Evolutionary conservation across 2,113 vertebrate genomes (phyloP).

Genomic region (Myrmophylax atrothorax): DNA sequence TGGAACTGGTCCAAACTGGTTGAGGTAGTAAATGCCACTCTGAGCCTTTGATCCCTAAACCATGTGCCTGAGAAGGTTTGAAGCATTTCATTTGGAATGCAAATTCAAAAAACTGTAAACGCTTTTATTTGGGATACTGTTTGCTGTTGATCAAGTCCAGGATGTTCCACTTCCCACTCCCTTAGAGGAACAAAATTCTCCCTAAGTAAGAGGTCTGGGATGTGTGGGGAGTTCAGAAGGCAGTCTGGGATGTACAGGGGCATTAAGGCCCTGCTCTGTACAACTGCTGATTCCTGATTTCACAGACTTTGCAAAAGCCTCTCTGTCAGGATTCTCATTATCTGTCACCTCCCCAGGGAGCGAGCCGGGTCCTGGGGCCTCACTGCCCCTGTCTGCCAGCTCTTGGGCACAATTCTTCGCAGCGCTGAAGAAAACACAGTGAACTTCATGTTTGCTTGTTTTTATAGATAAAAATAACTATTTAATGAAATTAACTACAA

Average conservation of each 20-base stretch:
- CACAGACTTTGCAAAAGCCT: neutral
- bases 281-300: neutral
- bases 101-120: neutral
- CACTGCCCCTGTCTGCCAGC: neutral
- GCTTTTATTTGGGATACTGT: neutral
- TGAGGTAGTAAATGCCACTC: neutral
- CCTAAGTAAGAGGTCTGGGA: neutral
- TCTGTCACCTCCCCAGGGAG: neutral
- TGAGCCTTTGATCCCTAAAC: neutral
- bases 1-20: neutral
- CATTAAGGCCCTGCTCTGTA: neutral
- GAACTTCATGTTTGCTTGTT: neutral
- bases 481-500: neutral
- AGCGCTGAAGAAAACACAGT: neutral
- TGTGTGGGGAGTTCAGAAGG: neutral
- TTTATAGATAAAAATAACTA: neutral
- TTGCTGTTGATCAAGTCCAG: neutral
- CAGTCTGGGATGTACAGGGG: neutral
- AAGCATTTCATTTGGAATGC: neutral
- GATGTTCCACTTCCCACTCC: neutral
- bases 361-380: neutral
- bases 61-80: neutral
- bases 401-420: neutral
- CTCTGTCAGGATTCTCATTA: neutral
- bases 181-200: neutral